These are phyloP conservation scores for Notarius lentiginosus DNA, from an alignment of 2,113 vertebrate species.

Conservation along the genomic window DNA sequence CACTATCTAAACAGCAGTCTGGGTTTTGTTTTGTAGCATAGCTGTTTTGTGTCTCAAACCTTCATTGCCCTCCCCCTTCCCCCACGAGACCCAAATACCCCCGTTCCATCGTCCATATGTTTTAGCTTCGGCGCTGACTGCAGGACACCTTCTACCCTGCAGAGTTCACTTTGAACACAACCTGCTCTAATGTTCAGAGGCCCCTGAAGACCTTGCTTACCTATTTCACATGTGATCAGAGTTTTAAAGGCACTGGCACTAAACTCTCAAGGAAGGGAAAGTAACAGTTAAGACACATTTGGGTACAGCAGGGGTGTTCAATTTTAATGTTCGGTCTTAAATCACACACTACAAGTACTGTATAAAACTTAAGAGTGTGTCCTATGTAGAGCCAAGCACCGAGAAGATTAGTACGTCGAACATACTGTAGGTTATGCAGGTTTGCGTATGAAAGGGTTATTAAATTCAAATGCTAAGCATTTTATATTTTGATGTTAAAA, in stretches of 20 bases:
- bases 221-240: slow-evolving; percentile 12
- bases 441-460: not conserved
- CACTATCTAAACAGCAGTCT: slow-evolving; percentile 1
- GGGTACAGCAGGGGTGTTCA: slow-evolving; percentile 9
- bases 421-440: not conserved
- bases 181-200: slow-evolving; percentile 28
- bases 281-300: slow-evolving; percentile 24
- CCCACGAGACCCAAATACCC: not conserved
- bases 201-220: slow-evolving; percentile 15
- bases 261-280: slow-evolving; percentile 17
- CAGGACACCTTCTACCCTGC: slow-evolving; percentile 27
- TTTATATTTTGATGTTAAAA: not conserved
- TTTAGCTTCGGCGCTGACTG: slow-evolving; percentile 9
- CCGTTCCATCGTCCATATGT: slow-evolving; percentile 2
- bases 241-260: not conserved
- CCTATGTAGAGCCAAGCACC: not conserved
- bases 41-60: not conserved
- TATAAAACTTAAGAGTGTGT: not conserved
- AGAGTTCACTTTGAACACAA: slow-evolving; percentile 27
- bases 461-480: not conserved
- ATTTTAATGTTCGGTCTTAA: slow-evolving; percentile 6
- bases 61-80: not conserved
- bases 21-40: not conserved
- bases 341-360: not conserved
- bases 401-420: not conserved